Percentiles rank a stretch among this genome's conserved stretches.
Conservation (phyloP, 2,113 vertebrate genomes). For the Centropus bengalensis region DNA sequence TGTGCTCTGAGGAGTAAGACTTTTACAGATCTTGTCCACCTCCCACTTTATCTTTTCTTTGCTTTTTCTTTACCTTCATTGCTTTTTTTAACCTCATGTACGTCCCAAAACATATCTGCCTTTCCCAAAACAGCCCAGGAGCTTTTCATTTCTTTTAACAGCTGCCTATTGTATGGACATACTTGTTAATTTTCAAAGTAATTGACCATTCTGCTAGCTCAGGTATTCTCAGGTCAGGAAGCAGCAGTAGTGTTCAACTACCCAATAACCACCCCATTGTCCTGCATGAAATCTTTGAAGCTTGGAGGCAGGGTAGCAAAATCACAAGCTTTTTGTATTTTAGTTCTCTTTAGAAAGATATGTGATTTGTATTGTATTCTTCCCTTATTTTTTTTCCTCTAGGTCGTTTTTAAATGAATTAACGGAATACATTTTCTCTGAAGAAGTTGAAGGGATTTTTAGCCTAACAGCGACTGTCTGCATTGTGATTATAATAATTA, state of each 20-base stretch:
- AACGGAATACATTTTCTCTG: constrained; percentile 76
- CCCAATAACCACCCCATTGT: background rate
- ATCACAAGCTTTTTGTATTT: background rate
- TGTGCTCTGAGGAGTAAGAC: background rate
- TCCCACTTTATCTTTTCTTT: background rate
- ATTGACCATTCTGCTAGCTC: background rate
- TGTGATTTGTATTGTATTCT: background rate
- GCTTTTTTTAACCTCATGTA: background rate
- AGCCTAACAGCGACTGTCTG: constrained; percentile 80
- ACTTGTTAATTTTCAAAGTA: background rate
- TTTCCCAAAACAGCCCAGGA: too few relatives aligned
- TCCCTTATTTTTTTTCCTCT: background rate
- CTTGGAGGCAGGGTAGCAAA: background rate
- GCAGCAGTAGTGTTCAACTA: background rate
- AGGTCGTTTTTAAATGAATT: constrained; percentile 88
- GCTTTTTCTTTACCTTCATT: background rate
- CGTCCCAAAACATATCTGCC: background rate
- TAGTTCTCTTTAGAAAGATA: background rate
- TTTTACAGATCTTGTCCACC: background rate
- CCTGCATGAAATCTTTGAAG: background rate
- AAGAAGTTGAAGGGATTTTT: constrained; percentile 81
- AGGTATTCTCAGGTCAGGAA: background rate
- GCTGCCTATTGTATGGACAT: background rate
- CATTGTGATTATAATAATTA: constrained; percentile 78
- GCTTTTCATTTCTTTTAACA: background rate